Evolutionary conservation across 2,797 vertebrate species (phyloP).

Genomic region (Mus minutoides): DNA sequence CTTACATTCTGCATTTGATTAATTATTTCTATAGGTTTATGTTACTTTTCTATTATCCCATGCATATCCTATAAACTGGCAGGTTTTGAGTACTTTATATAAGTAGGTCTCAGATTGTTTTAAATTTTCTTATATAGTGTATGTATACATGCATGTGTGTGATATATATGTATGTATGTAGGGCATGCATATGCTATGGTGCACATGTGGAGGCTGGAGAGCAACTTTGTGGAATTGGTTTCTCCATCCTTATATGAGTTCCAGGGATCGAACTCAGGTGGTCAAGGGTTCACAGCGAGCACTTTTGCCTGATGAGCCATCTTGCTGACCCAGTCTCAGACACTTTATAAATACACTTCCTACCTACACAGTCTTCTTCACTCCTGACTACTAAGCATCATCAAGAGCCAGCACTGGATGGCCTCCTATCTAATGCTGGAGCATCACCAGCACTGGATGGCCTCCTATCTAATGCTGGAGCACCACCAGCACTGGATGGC

Average conservation of each 20-base stretch:
- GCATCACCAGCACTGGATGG: background rate
- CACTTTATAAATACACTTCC: constrained; percentile 8
- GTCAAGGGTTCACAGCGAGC: background rate
- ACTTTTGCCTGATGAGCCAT: background rate
- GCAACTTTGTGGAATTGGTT: background rate
- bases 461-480: background rate
- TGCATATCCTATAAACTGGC: background rate
- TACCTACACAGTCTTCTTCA: background rate
- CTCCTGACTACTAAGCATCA: background rate
- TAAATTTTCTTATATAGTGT: background rate
- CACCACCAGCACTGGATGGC: background rate
- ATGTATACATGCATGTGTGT: background rate
- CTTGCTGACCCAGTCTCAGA: background rate
- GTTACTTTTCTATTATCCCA: background rate
- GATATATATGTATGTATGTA: background rate
- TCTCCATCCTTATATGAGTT: background rate
- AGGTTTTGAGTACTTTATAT: background rate
- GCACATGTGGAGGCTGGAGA: background rate
- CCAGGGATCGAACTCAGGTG: background rate
- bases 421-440: background rate
- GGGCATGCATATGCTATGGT: background rate
- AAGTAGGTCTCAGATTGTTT: background rate
- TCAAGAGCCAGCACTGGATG: background rate
- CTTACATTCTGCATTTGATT: background rate
- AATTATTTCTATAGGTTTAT: background rate